Evolutionary conservation across 1,140 invertebrate genomes (phyloP), one percentile per base, ranked within the genome.

Genomic region (Melipona quadrifasciata): DNA sequence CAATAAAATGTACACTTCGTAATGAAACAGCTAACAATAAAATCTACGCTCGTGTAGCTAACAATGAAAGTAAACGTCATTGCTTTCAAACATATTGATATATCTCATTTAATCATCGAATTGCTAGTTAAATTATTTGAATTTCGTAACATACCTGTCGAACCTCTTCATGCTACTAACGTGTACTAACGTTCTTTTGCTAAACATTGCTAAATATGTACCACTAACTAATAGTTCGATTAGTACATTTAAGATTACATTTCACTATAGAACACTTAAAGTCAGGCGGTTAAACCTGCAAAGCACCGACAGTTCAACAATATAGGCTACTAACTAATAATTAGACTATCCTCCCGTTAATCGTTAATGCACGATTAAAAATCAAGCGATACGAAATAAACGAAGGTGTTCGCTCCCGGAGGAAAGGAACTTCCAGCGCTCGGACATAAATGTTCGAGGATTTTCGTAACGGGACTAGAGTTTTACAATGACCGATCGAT

Each of bases 401-500:
- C n/a, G 8, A 70, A 61, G 75, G 1, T 55, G 65, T 78, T 51
- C 72, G 27, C 55, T 83, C 82, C 39, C 68, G 31, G 47, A n/a
- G 74, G 74, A 77, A 81, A 80, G 71, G 77, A 86, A 79, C 86
- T 90, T 88, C 89, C 82, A 90, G 84, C 86, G 86, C 84, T 74
- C 80, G 81, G 80, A 83, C 58, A 55, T 78, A 78, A 85, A 90
- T 71, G 65, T 81, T 82, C 75, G 84, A 88, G 81, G 65, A 84
- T 77, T 47, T 80, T 88, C n/a, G 51, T 55, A 70, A 86, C 39
- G 67, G 39, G 61, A 81, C 85, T 82, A 87, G 74, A 68, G 71
- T 71, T 90, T 89, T 76, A 86, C 61, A 84, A 87, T 82, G 71
- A 89, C 73, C 72, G 82, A 87, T 90, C 80, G 83, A 91, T 91